Evolutionary conservation across 2,888 invertebrate genomes (phyloP).

Genomic region (Megastigmus dorsalis): DNA sequence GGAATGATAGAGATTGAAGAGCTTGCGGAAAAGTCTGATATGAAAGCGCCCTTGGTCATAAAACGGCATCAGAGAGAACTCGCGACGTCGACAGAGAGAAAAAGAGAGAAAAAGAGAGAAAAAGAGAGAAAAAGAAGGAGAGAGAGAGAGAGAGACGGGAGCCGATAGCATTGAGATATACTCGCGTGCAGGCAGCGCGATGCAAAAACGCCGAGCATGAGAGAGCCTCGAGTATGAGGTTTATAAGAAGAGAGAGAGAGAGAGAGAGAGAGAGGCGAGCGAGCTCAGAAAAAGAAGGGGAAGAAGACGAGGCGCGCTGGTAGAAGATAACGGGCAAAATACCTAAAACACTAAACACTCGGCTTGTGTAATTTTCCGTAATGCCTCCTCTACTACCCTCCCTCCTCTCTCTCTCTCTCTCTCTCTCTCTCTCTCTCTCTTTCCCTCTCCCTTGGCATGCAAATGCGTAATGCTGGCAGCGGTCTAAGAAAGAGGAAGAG

Average conservation of each 20-base stretch:
- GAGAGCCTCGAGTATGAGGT: too few species aligned
- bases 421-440: conserved; percentile 8
- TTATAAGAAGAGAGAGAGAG: conserved; percentile 13
- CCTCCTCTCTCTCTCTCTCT: neutral
- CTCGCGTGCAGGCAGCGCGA: conserved; percentile 18
- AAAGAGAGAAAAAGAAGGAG: conserved; percentile 2
- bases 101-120: neutral
- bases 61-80: conserved; percentile 28
- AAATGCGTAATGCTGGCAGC: conserved; percentile 13
- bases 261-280: conserved; percentile 9
- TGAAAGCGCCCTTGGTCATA: conserved; percentile 48
- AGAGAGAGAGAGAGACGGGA: conserved; percentile 20
- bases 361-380: conserved; percentile 51
- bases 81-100: neutral
- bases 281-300: conserved; percentile 6
- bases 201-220: conserved; percentile 28
- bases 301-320: conserved; percentile 4
- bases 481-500: neutral
- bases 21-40: conserved; percentile 54
- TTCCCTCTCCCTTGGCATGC: conserved; percentile 21
- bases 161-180: conserved; percentile 45
- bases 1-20: conserved; percentile 49
- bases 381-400: conserved; percentile 34
- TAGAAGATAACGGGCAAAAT: conserved; percentile 38
- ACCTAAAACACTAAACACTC: conserved; percentile 47